phyloP scores from a whole-genome alignment of 2,797 vertebrate species.

The Acanthurus leucopareius region DNA sequence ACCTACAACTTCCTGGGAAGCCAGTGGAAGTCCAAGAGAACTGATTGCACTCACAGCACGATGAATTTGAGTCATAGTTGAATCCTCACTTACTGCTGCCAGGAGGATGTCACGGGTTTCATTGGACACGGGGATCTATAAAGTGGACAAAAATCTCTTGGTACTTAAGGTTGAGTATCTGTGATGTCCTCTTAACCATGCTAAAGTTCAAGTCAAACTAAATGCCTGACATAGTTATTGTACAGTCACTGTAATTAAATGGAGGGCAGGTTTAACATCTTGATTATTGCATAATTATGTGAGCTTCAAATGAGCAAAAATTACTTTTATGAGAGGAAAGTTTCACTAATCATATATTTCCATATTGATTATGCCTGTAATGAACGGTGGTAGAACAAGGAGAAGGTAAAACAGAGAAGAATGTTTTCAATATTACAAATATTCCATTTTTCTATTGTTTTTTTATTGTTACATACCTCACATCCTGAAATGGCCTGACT shows the following conservation, averaged over 20 bases:
- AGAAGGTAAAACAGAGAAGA: not conserved
- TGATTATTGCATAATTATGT: not conserved
- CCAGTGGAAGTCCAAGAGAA: constrained; percentile 92
- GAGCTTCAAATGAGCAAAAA: not conserved
- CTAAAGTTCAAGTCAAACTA: not conserved
- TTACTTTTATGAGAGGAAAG: not conserved
- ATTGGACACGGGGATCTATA: constrained; percentile 93
- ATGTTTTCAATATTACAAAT: not conserved
- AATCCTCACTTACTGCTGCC: constrained; percentile 95
- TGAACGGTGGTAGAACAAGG: too few species aligned
- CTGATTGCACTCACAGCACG: constrained; percentile 92
- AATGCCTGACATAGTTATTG: not conserved
- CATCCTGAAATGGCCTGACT: constrained; percentile 92
- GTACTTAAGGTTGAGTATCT: not conserved
- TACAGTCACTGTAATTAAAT: not conserved
- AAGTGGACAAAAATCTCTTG: not conserved
- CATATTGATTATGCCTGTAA: not conserved
- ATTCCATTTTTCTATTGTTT: too few species aligned
- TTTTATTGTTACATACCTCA: constrained; percentile 84
- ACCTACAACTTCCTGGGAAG: constrained; percentile 93
- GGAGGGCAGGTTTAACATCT: not conserved
- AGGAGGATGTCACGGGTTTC: constrained; percentile 96
- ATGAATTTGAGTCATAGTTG: constrained; percentile 93
- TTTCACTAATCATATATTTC: not conserved
- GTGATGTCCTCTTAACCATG: too few species aligned